Evolutionary conservation across 2,888 invertebrate genomes (phyloP).

Genomic region (Caenorhabditis afra): DNA sequence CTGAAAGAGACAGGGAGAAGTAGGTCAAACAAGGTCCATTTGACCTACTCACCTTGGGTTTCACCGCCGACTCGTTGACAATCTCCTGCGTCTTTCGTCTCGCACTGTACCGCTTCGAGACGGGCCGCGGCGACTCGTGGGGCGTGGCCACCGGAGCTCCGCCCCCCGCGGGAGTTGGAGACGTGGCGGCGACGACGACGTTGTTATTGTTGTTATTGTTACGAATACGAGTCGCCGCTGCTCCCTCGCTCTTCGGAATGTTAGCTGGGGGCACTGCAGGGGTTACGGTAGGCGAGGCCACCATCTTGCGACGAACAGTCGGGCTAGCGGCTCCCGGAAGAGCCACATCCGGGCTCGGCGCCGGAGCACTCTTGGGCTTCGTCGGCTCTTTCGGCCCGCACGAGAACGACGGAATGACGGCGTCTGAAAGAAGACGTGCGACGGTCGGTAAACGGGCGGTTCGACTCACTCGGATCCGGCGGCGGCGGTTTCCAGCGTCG

Average conservation of each 20-base stretch:
- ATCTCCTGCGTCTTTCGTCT: slow-evolving; percentile 76
- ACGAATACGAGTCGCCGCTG: slow-evolving; percentile 69
- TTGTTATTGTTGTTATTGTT: slow-evolving; percentile 36
- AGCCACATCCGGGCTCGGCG: too few species aligned
- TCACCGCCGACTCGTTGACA: slow-evolving; percentile 67
- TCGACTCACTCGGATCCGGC: slow-evolving; percentile 56
- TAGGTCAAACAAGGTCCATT: background rate
- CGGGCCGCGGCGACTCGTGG: slow-evolving; percentile 32
- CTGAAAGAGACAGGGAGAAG: too few species aligned
- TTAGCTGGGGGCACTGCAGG: slow-evolving; percentile 5
- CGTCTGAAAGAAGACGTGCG: slow-evolving; percentile 38
- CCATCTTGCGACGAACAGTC: slow-evolving; percentile 22
- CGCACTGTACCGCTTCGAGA: slow-evolving; percentile 57
- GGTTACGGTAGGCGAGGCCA: slow-evolving; percentile 24
- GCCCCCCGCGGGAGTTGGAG: background rate
- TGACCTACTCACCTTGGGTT: slow-evolving; percentile 59
- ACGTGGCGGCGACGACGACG: background rate
- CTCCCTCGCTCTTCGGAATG: slow-evolving; percentile 67
- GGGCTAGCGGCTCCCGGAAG: too few species aligned
- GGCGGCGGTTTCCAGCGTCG: slow-evolving; percentile 65
- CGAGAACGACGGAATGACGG: slow-evolving; percentile 44
- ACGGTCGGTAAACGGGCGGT: background rate
- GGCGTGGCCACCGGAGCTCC: slow-evolving; percentile 30
- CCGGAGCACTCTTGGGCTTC: slow-evolving; percentile 16
- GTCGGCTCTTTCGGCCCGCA: slow-evolving; percentile 39